Base-by-base conservation (phyloP, 1,140 invertebrate species). In the Solenopsis invicta region DNA sequence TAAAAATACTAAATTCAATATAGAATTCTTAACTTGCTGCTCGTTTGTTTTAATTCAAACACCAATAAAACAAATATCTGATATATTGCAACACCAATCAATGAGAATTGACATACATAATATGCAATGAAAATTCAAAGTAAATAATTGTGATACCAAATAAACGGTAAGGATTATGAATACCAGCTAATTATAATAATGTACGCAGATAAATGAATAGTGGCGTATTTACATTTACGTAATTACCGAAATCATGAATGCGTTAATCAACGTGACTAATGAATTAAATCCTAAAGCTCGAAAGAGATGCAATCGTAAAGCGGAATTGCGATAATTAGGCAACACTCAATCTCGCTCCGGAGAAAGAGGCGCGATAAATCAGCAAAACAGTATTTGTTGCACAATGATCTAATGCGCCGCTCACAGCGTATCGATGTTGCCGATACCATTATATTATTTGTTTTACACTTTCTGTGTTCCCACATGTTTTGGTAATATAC, bases 181-280 rank as follows among this genome's bases (percentile, higher is more conserved):
- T 84, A 74, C 59, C 67, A 74, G 85, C 76, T 89, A 89, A 90
- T 90, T 89, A 90, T 85, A 84, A 89, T 89, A 87, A 90, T 87
- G 76, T 66, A 66, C 67, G 67, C 80, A 56, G 74, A 89, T 74
- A 86, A 87, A 89, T 90, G 75, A 87, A 88, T 81, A 86, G 77
- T 84, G 75, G 86, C 64, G 85, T 84, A 90, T 86, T 89, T 75
- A 86, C 81, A 87, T 90, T 89, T 84, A 87, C 74, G 88, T 90
- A 90, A 90, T 90, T 90, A 89, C 75, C 78, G 67, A 75, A 89
- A 86, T 85, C 89, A 90, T 89, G 77, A 90, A 90, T 89, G 71
- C 78, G 85, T 76, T 59, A 69, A 81, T 50, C 85, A 77, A 78
- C 88, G 76, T 87, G 85, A 87, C 85, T 82, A 78, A 90, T 87